Evolutionary conservation across 1,140 invertebrate species (phyloP), one percentile per base, ranked within the genome.

Genomic region (Drosophila lini): DNA sequence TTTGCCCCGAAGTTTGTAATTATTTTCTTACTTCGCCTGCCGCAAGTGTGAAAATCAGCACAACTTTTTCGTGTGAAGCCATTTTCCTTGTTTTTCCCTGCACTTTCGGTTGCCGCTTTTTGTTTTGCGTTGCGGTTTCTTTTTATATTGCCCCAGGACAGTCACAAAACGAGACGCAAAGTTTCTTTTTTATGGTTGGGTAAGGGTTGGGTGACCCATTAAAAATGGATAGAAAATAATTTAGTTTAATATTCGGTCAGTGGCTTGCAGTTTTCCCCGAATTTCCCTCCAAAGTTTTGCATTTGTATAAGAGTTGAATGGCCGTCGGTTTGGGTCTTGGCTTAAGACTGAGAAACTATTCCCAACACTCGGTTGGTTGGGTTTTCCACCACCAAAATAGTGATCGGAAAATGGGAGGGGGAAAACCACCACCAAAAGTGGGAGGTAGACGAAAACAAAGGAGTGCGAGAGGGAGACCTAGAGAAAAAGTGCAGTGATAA

Each of bases 31-130:
- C 80, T 80, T 74, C 55, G 68, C 76, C 74, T 74, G 76, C 83
- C 84, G 60, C 84, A 88, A 88, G 83, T 89, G 83, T 83, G 76
- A 89, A 88, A 89, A 86, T 86, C 81, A 83, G 76, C 57, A 78
- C 59, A 88, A 80, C 77, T 89, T 89, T 85, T 88, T 83, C 63
- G 76, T 77, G 62, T 80, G 64, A 83, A 80, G 71, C 45, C 77
- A 86, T 86, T 86, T 88, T 74, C 53, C 76, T 38, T 45, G 50
- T 64, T 61, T 86, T 62, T 19, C 38, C 47, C 15, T 5, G 41
- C 47, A 25, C 53, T 56, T 59, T 48, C n/a, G 16, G 13, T 13
- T 47, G 10, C 25, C n/a, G 13, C n/a, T 65, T 11, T 40, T 67
- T 42, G 13, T 13, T n/a, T 47, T 61, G 41, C 53, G 31, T 61